phyloP scores from a whole-genome alignment of 2,888 invertebrate species.

The Biston betularia region DNA sequence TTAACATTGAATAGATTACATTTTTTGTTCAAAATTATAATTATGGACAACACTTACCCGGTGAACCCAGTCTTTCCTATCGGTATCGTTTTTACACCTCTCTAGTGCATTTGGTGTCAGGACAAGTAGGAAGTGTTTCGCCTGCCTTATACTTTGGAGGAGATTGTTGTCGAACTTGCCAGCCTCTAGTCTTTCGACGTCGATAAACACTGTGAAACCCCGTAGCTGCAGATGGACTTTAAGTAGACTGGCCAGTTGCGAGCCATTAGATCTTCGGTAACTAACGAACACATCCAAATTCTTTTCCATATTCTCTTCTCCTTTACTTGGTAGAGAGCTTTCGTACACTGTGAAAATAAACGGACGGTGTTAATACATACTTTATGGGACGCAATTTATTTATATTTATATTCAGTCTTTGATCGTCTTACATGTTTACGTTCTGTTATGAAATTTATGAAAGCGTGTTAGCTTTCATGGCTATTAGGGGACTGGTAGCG shows the following conservation, averaged over 20 bases:
- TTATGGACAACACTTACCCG: constrained; percentile 89
- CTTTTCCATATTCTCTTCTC: constrained; percentile 93
- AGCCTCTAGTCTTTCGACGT: constrained; percentile 98
- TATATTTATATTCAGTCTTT: constrained; percentile 39
- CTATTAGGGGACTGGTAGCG: constrained; percentile 34
- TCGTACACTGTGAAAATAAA: constrained; percentile 84
- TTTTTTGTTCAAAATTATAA: neutral
- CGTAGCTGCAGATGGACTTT: constrained; percentile 98
- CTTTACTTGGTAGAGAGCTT: constrained; percentile 88
- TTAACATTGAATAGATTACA: no score
- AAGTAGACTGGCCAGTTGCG: constrained; percentile 96
- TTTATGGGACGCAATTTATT: constrained; percentile 30
- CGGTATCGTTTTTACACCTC: constrained; percentile 95
- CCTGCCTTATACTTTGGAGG: constrained; percentile 97
- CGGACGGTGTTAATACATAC: constrained; percentile 18
- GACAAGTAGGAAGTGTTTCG: constrained; percentile 98
- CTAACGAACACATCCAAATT: constrained; percentile 99
- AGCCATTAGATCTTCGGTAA: constrained; percentile 98
- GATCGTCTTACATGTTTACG: constrained; percentile 38
- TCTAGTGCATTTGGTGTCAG: constrained; percentile 98
- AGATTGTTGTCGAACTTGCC: constrained; percentile 99
- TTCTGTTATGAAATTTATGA: constrained; percentile 34
- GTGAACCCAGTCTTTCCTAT: constrained; percentile 99
- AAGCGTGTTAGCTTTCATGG: constrained; percentile 29
- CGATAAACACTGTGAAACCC: constrained; percentile 98